These are phyloP conservation scores for Dione vanillae DNA, from an alignment of 2,888 invertebrate genomes.

Conservation along the genomic window DNA sequence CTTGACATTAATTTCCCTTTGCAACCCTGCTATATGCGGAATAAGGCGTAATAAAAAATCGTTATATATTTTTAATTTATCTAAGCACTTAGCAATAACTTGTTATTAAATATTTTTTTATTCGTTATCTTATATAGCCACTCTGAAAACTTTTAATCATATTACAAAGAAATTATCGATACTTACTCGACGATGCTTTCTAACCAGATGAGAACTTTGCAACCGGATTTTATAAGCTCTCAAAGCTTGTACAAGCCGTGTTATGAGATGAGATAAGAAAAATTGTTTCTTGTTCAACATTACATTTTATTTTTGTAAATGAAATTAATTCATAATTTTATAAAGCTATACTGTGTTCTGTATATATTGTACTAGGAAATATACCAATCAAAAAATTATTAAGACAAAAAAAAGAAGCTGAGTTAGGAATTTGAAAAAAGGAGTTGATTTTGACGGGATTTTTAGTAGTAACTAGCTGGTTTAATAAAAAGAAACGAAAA, in stretches of 20 bases:
- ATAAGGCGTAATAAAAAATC: too few relatives aligned
- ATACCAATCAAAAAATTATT: too few relatives aligned
- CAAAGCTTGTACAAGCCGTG: neutral
- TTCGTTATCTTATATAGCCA: too few relatives aligned
- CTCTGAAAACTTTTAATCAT: neutral
- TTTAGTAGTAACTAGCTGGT: too few relatives aligned
- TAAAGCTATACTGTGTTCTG: neutral
- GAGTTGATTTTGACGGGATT: too few relatives aligned
- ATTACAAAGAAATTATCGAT: neutral
- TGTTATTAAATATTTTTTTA: too few relatives aligned
- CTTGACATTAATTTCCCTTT: neutral
- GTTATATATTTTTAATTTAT: too few relatives aligned
- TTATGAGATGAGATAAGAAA: neutral
- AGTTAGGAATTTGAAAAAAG: too few relatives aligned
- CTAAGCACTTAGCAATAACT: too few relatives aligned
- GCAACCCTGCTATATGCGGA: too few relatives aligned
- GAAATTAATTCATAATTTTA: neutral
- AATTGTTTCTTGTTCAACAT: neutral
- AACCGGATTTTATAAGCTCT: neutral
- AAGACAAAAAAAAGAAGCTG: too few relatives aligned
- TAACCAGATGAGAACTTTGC: neutral
- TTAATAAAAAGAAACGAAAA: too few relatives aligned
- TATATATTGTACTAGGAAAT: neutral
- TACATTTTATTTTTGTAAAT: neutral
- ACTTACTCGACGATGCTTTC: neutral